Percentiles rank a stretch among this genome's conserved stretches.
phyloP scores from a whole-genome alignment of 2,113 vertebrate species.

The Paramisgurnus dabryanus region DNA sequence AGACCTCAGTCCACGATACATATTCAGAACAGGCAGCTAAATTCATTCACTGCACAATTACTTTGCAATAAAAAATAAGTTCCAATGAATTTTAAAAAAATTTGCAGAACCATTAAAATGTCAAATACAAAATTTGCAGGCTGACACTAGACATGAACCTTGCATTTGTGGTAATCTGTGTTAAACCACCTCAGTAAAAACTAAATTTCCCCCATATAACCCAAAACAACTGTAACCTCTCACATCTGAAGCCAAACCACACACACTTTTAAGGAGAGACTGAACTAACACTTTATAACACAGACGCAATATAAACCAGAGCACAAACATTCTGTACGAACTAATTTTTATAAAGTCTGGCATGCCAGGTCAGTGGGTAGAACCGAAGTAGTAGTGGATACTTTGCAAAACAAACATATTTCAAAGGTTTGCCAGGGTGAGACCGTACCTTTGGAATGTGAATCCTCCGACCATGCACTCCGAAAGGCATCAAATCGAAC shows the following conservation, averaged over 20 bases:
- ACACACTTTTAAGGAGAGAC: not conserved
- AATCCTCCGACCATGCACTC: constrained; percentile 54
- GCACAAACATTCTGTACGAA: not conserved
- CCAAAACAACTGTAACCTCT: constrained; percentile 32
- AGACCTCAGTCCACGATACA: no score
- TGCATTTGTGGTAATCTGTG: constrained; percentile 17
- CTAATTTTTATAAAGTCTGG: no score
- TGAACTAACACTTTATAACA: constrained; percentile 27
- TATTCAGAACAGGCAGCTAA: no score
- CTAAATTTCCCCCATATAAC: constrained; percentile 19
- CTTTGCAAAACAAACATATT: constrained; percentile 9
- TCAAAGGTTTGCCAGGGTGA: not conserved
- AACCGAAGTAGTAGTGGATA: not conserved
- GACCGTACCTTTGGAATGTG: constrained; percentile 33
- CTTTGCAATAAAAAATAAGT: not conserved
- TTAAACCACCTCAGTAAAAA: not conserved
- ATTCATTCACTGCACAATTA: not conserved
- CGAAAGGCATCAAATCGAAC: constrained; percentile 60
- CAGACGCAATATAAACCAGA: not conserved
- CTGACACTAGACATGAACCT: constrained; percentile 19
- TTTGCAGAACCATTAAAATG: constrained; percentile 14
- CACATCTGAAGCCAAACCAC: constrained; percentile 30
- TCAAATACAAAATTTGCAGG: constrained; percentile 6
- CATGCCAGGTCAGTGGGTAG: not conserved
- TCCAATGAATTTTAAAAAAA: not conserved